These are phyloP conservation scores for Hoplodrina ambigua DNA, from an alignment of 2,888 invertebrate genomes.

Conservation along the genomic window DNA sequence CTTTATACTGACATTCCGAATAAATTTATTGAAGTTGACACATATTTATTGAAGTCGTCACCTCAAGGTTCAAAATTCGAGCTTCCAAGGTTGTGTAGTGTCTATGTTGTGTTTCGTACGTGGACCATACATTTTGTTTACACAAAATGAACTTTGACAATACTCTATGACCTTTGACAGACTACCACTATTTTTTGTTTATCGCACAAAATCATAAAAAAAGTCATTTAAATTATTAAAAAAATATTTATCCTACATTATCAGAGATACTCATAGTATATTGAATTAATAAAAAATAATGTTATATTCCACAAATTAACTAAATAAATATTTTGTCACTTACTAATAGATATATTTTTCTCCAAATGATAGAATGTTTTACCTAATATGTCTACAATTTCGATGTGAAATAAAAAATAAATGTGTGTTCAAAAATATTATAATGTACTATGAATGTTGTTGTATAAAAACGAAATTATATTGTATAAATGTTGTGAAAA, in stretches of 20 bases:
- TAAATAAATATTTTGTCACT: slow-evolving; percentile 77
- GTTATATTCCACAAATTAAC: slow-evolving; percentile 81
- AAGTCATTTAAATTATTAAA: slow-evolving; percentile 62
- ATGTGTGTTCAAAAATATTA: slow-evolving; percentile 83
- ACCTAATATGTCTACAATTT: slow-evolving; percentile 82
- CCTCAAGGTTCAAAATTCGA: slow-evolving; percentile 70
- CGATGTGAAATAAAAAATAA: slow-evolving; percentile 77
- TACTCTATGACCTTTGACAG: slow-evolving; percentile 85
- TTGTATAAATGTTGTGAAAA: slow-evolving; percentile 70
- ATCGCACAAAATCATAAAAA: slow-evolving; percentile 81
- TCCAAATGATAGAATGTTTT: slow-evolving; percentile 80
- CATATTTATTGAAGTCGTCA: slow-evolving; percentile 50
- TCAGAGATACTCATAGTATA: slow-evolving; percentile 76
- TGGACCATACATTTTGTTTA: slow-evolving; percentile 74
- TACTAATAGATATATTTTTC: slow-evolving; percentile 77
- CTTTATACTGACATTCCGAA: slow-evolving; percentile 38
- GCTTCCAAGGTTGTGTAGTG: slow-evolving; percentile 88
- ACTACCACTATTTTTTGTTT: slow-evolving; percentile 74
- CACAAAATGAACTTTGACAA: slow-evolving; percentile 84
- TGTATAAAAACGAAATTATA: slow-evolving; percentile 76
- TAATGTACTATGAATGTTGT: slow-evolving; percentile 83
- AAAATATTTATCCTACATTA: slow-evolving; percentile 71
- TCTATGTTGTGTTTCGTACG: slow-evolving; percentile 75
- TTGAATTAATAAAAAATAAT: slow-evolving; percentile 76
- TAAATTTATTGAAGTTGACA: slow-evolving; percentile 47